phyloP scores from a whole-genome alignment of 2,888 invertebrate genomes.

The Philaethria dido region DNA sequence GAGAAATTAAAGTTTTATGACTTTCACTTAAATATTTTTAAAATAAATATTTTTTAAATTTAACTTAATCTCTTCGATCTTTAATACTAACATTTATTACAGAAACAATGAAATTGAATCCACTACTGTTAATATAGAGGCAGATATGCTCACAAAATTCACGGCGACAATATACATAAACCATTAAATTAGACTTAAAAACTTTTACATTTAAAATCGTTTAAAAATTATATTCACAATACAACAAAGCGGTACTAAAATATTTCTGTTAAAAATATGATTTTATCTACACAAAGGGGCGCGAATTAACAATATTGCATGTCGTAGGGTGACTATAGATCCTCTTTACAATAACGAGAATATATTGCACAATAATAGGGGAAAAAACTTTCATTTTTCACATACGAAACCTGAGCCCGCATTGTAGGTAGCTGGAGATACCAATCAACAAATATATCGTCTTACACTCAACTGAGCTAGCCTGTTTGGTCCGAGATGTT shows the following conservation, averaged over 20 bases:
- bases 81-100: no score
- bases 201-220: neutral
- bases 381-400: slow-evolving; percentile 38
- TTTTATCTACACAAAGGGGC: slow-evolving; percentile 40
- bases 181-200: neutral
- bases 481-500: slow-evolving; percentile 43
- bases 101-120: neutral
- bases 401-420: slow-evolving; percentile 57
- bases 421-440: slow-evolving; percentile 64
- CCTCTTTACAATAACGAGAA: slow-evolving; percentile 34
- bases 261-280: slow-evolving; percentile 30
- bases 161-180: neutral
- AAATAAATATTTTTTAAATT: no score
- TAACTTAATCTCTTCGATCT: no score
- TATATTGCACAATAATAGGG: slow-evolving; percentile 46
- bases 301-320: slow-evolving; percentile 35
- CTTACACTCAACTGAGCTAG: slow-evolving; percentile 75
- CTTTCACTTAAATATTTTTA: no score
- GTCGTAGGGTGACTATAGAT: slow-evolving; percentile 38
- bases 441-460: slow-evolving; percentile 76
- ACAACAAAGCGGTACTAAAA: slow-evolving; percentile 14
- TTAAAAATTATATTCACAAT: slow-evolving; percentile 18
- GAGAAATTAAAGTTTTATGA: no score
- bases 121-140: no score
- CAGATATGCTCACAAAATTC: neutral